Evolutionary conservation across 2,113 vertebrate species (phyloP), one percentile per base, ranked within the genome.

Genomic region (Gorsachius goisagi): DNA sequence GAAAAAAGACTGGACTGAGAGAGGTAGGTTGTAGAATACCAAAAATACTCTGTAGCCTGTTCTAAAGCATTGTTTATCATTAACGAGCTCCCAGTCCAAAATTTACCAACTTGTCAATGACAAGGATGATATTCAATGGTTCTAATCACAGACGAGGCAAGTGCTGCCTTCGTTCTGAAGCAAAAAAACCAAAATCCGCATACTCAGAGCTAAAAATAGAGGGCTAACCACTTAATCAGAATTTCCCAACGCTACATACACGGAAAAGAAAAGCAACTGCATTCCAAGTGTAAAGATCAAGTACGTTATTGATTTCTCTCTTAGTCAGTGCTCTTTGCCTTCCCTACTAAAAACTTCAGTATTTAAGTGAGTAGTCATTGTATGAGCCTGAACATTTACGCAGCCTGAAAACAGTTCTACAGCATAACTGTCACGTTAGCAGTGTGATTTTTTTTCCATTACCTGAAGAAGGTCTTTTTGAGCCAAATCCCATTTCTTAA

Each of bases 401-500:
- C 15, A 85, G 20, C 47, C 62, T 67, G 14, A 62, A 71, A 88
- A 62, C 50, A 72, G 23, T 45, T 89, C 28, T 89, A 90, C 49
- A 74, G 39, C 5, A 3, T 11, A 23, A 80, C 44, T 30, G 26
- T 59, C 28, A 77, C 15, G 66, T 44, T 39, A 77, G 28, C 64
- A 9, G 6, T 24, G 1, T 85, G 18, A 59, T 81, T 93, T 78
- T 59, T 59, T 59, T 59, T 80, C 52, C 21, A 66, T 91, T 98
- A 99, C 99, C 99, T 99, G 98, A 89, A 99, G 97, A 77, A 99
- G 98, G 44, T 98, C 98, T 97, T 99, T 99, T 85, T 98, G 98
- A 80, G 98, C 93, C 69, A 99, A 97, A 93, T 99, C 99, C 99
- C 99, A 99, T 95, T 99, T 99, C 96, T 99, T 99, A 97, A 99